These are phyloP conservation scores for Campaea margaritaria DNA, from an alignment of 2,888 invertebrate species.

Conservation along the genomic window DNA sequence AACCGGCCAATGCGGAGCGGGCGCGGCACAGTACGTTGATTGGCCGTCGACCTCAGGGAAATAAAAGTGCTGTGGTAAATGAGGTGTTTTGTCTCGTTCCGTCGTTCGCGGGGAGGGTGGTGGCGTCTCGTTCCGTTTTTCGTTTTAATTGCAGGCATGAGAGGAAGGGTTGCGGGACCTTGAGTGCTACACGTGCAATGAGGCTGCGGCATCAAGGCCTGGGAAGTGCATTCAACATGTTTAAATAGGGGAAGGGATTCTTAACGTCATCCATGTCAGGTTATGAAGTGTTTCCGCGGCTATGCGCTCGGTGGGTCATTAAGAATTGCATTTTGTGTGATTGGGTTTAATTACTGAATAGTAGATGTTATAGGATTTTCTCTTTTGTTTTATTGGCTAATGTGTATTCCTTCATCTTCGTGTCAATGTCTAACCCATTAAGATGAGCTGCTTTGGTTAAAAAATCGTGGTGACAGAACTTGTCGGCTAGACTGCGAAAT, in stretches of 20 bases:
- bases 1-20: conserved; percentile 82
- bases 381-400: not conserved
- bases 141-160: conserved; percentile 83
- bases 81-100: conserved; percentile 74
- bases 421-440: no score
- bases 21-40: conserved; percentile 80
- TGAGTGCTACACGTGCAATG: conserved; percentile 81
- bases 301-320: conserved; percentile 40
- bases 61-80: conserved; percentile 83
- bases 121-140: conserved; percentile 72
- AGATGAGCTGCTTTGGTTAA: no score
- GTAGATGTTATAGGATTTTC: not conserved
- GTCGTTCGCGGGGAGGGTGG: conserved; percentile 54
- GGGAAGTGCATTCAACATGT: conserved; percentile 74
- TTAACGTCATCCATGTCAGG: conserved; percentile 67
- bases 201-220: conserved; percentile 59
- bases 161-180: conserved; percentile 83
- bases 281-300: conserved; percentile 24
- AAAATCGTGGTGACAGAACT: no score
- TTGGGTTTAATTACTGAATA: not conserved
- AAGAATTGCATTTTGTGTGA: conserved; percentile 22
- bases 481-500: no score
- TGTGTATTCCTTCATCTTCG: no score
- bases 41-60: conserved; percentile 84
- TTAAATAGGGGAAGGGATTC: conserved; percentile 72